These are phyloP conservation scores for Galagoides demidoff DNA, from an alignment of 2,797 vertebrate genomes.

Conservation along the genomic window DNA sequence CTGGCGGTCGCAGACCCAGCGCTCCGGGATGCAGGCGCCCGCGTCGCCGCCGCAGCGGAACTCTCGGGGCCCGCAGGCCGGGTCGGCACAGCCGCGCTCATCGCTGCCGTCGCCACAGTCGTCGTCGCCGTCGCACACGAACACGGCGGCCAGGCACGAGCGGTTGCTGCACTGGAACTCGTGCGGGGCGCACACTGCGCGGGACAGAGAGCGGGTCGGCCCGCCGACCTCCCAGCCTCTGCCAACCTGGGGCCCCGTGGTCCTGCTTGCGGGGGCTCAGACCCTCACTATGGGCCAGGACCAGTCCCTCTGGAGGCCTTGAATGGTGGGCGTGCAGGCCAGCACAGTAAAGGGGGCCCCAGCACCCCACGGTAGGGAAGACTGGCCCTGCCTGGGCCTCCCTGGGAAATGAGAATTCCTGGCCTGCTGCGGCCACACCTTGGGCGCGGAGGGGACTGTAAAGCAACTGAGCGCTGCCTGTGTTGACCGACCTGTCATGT, in stretches of 20 bases:
- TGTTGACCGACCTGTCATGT: neutral
- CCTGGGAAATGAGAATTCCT: neutral
- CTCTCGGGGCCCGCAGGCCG: conserved; percentile 94
- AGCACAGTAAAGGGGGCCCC: neutral
- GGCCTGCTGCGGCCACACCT: neutral
- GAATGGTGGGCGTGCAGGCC: neutral
- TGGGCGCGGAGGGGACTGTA: neutral
- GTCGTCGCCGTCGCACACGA: conserved; percentile 95
- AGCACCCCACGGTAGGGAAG: neutral
- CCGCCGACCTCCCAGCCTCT: neutral
- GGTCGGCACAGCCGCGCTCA: conserved; percentile 92
- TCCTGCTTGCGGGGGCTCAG: neutral
- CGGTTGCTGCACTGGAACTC: conserved; percentile 94
- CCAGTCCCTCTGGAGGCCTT: neutral
- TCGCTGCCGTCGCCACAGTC: conserved; percentile 96
- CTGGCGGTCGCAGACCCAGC: conserved; percentile 97
- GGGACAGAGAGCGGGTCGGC: conserved; percentile 77
- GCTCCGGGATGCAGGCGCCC: conserved; percentile 94
- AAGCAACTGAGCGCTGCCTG: neutral
- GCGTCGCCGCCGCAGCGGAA: conserved; percentile 96
- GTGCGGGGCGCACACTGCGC: conserved; percentile 91
- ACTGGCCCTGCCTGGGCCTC: neutral
- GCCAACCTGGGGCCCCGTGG: neutral
- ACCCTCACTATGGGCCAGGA: neutral
- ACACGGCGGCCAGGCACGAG: conserved; percentile 93